phyloP scores from a whole-genome alignment of 1,140 invertebrate species.

The Drosophila pseudoananassae region DNA sequence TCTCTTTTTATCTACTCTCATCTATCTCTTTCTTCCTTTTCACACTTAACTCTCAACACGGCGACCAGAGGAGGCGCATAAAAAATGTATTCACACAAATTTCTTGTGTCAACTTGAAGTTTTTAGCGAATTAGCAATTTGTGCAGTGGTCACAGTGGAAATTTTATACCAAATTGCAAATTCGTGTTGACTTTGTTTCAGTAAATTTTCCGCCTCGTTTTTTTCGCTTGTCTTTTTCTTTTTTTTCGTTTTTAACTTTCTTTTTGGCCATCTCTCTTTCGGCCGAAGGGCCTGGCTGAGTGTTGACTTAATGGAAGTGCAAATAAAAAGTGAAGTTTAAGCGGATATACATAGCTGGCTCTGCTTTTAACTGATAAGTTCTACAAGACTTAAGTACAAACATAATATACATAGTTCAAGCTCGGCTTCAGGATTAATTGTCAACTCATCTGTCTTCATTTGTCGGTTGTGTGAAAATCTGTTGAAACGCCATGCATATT shows the following conservation, averaged over 20 bases:
- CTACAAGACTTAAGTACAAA: constrained; percentile 15
- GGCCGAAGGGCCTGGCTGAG: not conserved
- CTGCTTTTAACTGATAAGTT: constrained; percentile 36
- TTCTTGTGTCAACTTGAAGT: constrained; percentile 71
- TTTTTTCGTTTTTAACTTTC: constrained; percentile 29
- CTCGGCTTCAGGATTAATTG: constrained; percentile 60
- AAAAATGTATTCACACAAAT: constrained; percentile 72
- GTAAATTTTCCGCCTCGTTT: constrained; percentile 38
- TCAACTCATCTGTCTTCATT: constrained; percentile 59
- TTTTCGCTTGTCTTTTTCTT: constrained; percentile 11
- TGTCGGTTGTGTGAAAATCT: constrained; percentile 39
- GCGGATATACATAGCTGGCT: constrained; percentile 10
- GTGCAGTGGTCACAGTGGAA: constrained; percentile 57
- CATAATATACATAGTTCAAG: constrained; percentile 20
- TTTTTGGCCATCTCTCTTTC: constrained; percentile 11
- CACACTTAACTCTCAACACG: not conserved
- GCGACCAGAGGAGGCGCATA: constrained; percentile 23
- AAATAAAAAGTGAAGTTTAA: constrained; percentile 58
- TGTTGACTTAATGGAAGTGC: constrained; percentile 62
- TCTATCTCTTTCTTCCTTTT: not conserved
- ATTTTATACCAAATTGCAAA: constrained; percentile 70
- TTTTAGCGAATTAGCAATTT: constrained; percentile 60
- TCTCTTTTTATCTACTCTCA: constrained; percentile 9
- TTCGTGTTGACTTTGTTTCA: constrained; percentile 70
- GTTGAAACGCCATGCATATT: constrained; percentile 37